These are phyloP conservation scores for Tortricodes alternella DNA, from an alignment of 2,888 invertebrate genomes.

Conservation along the genomic window DNA sequence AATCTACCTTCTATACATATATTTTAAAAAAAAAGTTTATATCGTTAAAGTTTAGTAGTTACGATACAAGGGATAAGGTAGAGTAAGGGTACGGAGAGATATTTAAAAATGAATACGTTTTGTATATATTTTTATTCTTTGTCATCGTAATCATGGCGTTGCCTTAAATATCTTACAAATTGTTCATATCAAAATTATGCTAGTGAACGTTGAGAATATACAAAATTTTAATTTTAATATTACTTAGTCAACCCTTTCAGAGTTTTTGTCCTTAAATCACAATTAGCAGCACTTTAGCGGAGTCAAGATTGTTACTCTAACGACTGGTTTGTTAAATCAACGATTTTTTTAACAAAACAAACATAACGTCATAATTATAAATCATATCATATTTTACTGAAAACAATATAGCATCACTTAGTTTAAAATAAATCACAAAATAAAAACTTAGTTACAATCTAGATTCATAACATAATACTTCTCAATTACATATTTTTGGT, in stretches of 20 bases:
- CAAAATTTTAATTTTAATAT: conserved; percentile 29
- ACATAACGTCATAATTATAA: background rate
- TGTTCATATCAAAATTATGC: conserved; percentile 47
- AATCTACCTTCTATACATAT: too few species aligned
- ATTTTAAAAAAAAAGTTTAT: too few species aligned
- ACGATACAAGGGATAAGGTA: too few species aligned
- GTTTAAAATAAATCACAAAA: conserved; percentile 27
- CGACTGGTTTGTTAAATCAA: too few species aligned
- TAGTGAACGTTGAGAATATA: conserved; percentile 34
- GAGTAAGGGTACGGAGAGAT: too few species aligned
- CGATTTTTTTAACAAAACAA: conserved; percentile 25
- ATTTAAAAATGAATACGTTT: too few species aligned
- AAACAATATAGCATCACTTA: conserved; percentile 22
- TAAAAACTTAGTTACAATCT: conserved; percentile 34
- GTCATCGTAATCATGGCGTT: conserved; percentile 44
- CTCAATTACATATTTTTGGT: conserved; percentile 36
- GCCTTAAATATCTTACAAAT: conserved; percentile 43
- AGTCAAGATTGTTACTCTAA: conserved; percentile 2
- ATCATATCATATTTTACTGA: too few species aligned
- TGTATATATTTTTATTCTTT: conserved; percentile 38
- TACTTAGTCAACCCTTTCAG: conserved; percentile 19
- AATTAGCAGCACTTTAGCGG: conserved; percentile 14
- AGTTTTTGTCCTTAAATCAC: conserved; percentile 22
- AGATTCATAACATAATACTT: conserved; percentile 46
- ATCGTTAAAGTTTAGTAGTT: too few species aligned